Evolutionary conservation across 2,797 vertebrate genomes (phyloP), one percentile per base, ranked within the genome.

Genomic region (Natrix natrix): DNA sequence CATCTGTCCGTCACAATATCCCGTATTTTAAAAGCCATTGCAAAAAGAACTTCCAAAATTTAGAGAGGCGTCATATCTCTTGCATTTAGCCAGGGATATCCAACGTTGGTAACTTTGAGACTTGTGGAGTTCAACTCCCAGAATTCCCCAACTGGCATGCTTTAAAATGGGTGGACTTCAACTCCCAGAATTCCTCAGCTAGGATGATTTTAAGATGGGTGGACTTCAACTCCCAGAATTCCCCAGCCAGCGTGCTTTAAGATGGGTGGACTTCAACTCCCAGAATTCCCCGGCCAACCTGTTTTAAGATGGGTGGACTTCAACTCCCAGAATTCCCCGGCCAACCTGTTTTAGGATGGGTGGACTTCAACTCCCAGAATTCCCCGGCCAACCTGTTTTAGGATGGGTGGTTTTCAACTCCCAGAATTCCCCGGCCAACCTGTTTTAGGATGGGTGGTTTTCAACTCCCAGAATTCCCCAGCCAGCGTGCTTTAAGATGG

Each of bases 301-400:
- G 2, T 5, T 69, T 32, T 7, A 32, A 69, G 13, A 32, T 32
- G 13, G 13, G 13, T 69, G 13, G 66, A 69, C 2, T 16, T 32
- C 14, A 69, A 17, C n/a, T 69, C 14, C 66, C n/a, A 69, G 66
- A 17, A 69, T 69, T n/a, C 66, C 66, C 6, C 0, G 1, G 2
- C 4, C 2, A 1, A 1, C 1, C 2, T 7, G 13, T 13, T 66
- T 43, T 78, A 78, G 22, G 17, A 78, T 22, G 32, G 16, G 17
- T 43, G 17, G 32, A 78, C 17, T 22, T 78, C 14, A 69, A 17
- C n/a, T 69, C 14, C n/a, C n/a, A 69, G 66, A 17, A 69, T 69
- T n/a, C 66, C 66, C 2, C 0, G 0, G 2, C 4, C 2, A 3
- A 1, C 0, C 3, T 7, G 5, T 5, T 66, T 43, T 78, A 78